Evolutionary conservation across 2,113 vertebrate species (phyloP), one percentile per base, ranked within the genome.

Genomic region (Helogale parvula): DNA sequence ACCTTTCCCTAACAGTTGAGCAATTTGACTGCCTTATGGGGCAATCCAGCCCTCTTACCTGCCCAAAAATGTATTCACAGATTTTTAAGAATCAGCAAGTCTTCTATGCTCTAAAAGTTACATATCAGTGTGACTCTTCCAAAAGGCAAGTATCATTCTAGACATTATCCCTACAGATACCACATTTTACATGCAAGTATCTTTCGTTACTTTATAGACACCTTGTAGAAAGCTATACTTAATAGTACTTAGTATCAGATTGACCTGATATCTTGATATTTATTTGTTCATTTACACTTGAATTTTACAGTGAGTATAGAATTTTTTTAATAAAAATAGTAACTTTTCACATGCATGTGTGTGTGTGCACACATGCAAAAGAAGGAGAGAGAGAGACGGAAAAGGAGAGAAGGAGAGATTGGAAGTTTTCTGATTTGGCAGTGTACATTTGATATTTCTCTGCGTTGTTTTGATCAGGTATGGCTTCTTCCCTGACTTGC

Each of bases 1-100:
- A 93, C 65, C 31, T 45, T 71, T 88, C 81, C 87, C 84, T 97
- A 54, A 92, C 0, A 41, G 45, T 68, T 98, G 88, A 94, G 88
- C 90, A 96, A 85, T 60, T 97, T 50, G 88, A 10, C 35, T 57
- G n/a, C 63, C 41, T 93, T 38, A 71, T 88, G 92, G 41, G 25
- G 52, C 81, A 95, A 96, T 54, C 54, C 15, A 83, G 41, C 38
- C 54, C 33, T 90, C 11, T 63, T 65, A 15, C 29, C 68, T 88
- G 35, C 45, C 15, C 41, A 31, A 95, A 94, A 74, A 38, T 50
- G 27, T 83, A 54, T 50, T 52, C 41, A 81, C 2, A 81, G 57
- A 27, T 50, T 85, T 88, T 84, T 80, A 90, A 95, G 45, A 47
- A 90, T 77, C 21, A 87, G 5, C 19, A 89, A 63, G 21, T 63